Conservation (phyloP, 2,113 vertebrate species). For the Scomber colias region DNA sequence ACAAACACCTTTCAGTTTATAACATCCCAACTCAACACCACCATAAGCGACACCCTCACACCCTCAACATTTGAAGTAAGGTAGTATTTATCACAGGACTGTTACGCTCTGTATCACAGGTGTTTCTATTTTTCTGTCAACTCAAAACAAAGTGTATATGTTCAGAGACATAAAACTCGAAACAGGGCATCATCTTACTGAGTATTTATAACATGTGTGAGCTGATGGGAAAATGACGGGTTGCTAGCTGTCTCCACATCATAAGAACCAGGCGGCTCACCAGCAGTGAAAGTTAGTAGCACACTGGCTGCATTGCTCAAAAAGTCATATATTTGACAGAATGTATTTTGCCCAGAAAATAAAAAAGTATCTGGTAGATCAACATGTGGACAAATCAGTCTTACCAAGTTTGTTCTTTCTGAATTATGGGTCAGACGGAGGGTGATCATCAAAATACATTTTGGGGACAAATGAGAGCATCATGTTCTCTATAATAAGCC, state of each 20-base stretch:
- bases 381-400: not conserved
- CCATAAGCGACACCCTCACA: too few relatives aligned
- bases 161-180: not conserved
- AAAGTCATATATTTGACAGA: not conserved
- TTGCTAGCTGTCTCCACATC: slow-evolving; percentile 1
- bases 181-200: slow-evolving; percentile 1
- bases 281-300: not conserved
- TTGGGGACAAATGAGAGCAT: not conserved
- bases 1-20: too few relatives aligned
- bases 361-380: not conserved
- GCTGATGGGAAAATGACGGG: slow-evolving; percentile 24
- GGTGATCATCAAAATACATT: too few relatives aligned
- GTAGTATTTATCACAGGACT: too few relatives aligned
- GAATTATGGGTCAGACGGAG: not conserved
- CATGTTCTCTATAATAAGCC: not conserved
- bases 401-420: too few relatives aligned
- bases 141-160: not conserved
- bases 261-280: not conserved
- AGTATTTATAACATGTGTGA: slow-evolving; percentile 41
- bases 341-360: not conserved
- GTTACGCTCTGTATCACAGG: not conserved
- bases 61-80: too few relatives aligned
- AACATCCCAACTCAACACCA: too few relatives aligned
- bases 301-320: not conserved
- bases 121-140: not conserved